Base-by-base conservation (phyloP, 2,797 vertebrate species). In the Emydoidea blandingii region DNA sequence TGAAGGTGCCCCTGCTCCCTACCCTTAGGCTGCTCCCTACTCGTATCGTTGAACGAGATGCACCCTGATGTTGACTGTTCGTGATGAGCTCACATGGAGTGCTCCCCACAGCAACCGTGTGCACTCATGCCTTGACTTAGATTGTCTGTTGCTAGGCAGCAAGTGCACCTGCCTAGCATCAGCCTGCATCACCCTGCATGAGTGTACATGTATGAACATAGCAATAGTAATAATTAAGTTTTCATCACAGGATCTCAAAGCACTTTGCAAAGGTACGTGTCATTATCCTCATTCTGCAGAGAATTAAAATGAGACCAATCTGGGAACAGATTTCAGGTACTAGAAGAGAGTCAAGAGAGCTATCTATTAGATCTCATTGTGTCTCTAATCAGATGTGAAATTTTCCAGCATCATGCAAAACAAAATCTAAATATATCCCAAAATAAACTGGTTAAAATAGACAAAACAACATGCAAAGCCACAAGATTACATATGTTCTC, bases 121-220 rank as follows among this genome's bases (percentile, higher is more conserved):
- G 34, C n/a, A 68, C 65, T 68, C n/a, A 4, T n/a, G 44, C 0
- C 21, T 27, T 18, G 44, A 57, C 18, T 80, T 19, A 18, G 7
- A 0, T 0, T 1, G 1, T 29, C 82, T 52, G 34, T 25, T 83
- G 14, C 37, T 76, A 0, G 0, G 37, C 59, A 56, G 1, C 4
- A 15, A 16, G 3, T 47, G n/a, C 0, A 0, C 50, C 81, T 79
- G 18, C 9, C 49, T n/a, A 68, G 19, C 65, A n/a, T 18, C 65
- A 68, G 65, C 34, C 21, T 59, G 31, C 21, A 29, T 53, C 53
- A 76, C 6, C 79, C 62, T 47, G 12, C 44, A 4, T 31, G 53
- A 50, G 21, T 34, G 3, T 41, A 5, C 72, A 2, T 19, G 12
- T 68, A 19, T 41, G 52, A 37, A 68, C 34, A 37, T 31, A 49